These are phyloP conservation scores for Scortum barcoo DNA, from an alignment of 2,113 vertebrate genomes.

Conservation along the genomic window DNA sequence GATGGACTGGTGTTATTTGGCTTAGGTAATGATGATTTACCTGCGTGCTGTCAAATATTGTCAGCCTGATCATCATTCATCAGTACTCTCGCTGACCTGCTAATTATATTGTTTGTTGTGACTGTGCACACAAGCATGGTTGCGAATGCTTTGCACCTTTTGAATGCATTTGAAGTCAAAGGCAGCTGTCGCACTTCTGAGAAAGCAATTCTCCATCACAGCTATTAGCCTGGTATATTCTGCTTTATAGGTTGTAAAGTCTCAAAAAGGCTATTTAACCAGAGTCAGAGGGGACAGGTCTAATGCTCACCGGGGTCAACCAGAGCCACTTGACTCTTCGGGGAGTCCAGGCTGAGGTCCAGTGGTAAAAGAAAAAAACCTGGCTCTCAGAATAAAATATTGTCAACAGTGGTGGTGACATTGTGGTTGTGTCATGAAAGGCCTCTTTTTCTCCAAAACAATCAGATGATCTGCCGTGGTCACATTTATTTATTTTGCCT, in stretches of 20 bases:
- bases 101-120: conserved; percentile 69
- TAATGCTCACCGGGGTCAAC: conserved; percentile 58
- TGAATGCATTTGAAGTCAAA: conserved; percentile 26
- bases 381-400: conserved; percentile 44
- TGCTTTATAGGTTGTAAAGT: conserved; percentile 47
- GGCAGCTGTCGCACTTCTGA: conserved; percentile 39
- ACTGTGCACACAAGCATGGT: conserved; percentile 38
- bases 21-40: conserved; percentile 66
- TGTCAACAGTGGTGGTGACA: conserved; percentile 51
- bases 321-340: conserved; percentile 43
- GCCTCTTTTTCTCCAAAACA: conserved; percentile 51
- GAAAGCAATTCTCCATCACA: conserved; percentile 39
- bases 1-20: conserved; percentile 46
- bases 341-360: conserved; percentile 28
- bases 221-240: conserved; percentile 48
- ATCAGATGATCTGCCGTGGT: conserved; percentile 48
- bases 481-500: conserved; percentile 50
- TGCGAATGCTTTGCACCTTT: conserved; percentile 5
- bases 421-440: conserved; percentile 56
- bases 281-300: conserved; percentile 55
- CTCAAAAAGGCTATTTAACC: conserved; percentile 58
- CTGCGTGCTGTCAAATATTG: conserved; percentile 70
- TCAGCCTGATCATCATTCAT: conserved; percentile 61
- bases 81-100: conserved; percentile 35
- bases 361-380: conserved; percentile 35